Evolutionary conservation across 1,140 invertebrate genomes (phyloP).

Genomic region (Drosophila takahashii): DNA sequence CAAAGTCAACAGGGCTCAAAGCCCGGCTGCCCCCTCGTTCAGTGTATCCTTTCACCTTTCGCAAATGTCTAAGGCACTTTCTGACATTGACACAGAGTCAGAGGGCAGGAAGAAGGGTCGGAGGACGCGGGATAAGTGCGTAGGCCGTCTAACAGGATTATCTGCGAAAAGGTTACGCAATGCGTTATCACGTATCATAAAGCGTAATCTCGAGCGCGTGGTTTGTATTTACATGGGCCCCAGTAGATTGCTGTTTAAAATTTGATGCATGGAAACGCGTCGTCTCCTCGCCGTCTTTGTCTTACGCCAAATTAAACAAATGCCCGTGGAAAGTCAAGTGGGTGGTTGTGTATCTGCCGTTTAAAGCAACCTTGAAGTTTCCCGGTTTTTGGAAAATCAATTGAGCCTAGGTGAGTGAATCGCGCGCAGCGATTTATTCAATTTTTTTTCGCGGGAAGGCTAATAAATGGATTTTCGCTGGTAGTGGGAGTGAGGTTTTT

Average conservation of each 20-base stretch:
- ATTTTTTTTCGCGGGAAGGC: constrained; percentile 58
- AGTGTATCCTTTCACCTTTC: constrained; percentile 48
- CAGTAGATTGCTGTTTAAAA: constrained; percentile 77
- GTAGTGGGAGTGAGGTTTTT: constrained; percentile 5
- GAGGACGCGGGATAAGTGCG: constrained; percentile 15
- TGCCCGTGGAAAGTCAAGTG: constrained; percentile 42
- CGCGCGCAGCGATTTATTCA: constrained; percentile 67
- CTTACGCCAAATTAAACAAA: constrained; percentile 70
- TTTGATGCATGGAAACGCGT: constrained; percentile 64
- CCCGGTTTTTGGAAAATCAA: constrained; percentile 60
- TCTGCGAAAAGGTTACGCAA: constrained; percentile 80
- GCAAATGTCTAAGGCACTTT: constrained; percentile 51
- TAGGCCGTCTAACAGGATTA: constrained; percentile 71
- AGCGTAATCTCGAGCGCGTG: constrained; percentile 78
- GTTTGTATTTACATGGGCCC: constrained; percentile 69
- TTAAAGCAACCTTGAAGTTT: constrained; percentile 65
- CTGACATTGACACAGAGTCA: constrained; percentile 48
- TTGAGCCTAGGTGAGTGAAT: constrained; percentile 58
- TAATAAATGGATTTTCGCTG: constrained; percentile 73
- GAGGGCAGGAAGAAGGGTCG: constrained; percentile 3
- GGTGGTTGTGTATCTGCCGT: constrained; percentile 4
- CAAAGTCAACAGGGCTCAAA: constrained; percentile 38
- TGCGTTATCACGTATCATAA: constrained; percentile 83
- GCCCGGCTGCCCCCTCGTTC: constrained; percentile 9
- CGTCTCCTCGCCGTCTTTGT: constrained; percentile 27